Conservation (phyloP, 2,113 vertebrate genomes). For the Ia io region DNA sequence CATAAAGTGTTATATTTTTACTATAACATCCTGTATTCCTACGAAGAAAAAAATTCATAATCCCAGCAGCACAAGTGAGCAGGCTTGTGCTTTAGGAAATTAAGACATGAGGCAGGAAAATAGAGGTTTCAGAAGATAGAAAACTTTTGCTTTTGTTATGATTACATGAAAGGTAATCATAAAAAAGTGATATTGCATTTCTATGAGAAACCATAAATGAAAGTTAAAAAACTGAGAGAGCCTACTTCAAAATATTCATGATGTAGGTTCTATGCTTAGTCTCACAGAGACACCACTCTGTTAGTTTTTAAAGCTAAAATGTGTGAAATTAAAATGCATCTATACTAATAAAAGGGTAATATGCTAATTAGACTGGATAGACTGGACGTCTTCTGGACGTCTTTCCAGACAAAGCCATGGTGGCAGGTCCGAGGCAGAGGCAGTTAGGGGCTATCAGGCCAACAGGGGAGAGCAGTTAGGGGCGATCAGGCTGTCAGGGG, state of each 20-base stretch:
- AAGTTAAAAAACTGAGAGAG: slow-evolving; percentile 34
- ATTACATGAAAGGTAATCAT: neutral
- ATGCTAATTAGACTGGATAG: too few relatives aligned
- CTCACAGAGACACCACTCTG: slow-evolving; percentile 17
- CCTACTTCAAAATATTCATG: slow-evolving; percentile 49
- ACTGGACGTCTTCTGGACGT: too few relatives aligned
- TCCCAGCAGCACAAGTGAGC: neutral
- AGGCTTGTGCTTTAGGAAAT: neutral
- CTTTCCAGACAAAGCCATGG: too few relatives aligned
- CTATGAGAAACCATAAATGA: neutral
- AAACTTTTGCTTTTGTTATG: neutral
- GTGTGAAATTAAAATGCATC: slow-evolving; percentile 72
- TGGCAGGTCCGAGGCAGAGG: too few relatives aligned
- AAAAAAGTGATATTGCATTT: neutral
- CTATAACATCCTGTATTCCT: neutral
- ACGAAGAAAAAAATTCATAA: neutral
- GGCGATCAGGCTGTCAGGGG: too few relatives aligned
- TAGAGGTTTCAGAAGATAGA: neutral
- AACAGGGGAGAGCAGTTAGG: too few relatives aligned
- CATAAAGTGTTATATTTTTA: neutral
- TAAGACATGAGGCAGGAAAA: neutral
- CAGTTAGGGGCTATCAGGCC: too few relatives aligned
- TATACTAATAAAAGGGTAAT: too few relatives aligned
- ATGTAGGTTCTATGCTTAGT: slow-evolving; percentile 63
- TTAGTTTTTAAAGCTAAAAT: slow-evolving; percentile 73